These are phyloP conservation scores for Morus bassanus DNA, from an alignment of 2,797 vertebrate species.

Conservation along the genomic window DNA sequence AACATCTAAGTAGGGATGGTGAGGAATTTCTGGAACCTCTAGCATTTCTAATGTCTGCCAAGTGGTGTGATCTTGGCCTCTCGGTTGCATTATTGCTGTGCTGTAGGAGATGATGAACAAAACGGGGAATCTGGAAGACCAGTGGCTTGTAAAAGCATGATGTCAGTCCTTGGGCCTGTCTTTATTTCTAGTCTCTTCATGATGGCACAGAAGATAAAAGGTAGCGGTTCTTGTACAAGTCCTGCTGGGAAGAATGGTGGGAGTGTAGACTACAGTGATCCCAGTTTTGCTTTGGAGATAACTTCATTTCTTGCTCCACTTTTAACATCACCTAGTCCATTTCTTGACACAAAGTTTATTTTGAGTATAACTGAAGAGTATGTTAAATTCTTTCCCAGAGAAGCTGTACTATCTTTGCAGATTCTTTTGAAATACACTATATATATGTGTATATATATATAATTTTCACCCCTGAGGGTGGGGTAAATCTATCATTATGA, in stretches of 20 bases:
- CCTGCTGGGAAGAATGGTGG: not conserved
- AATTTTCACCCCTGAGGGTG: not conserved
- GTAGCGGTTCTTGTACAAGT: not conserved
- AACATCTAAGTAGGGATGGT: not conserved
- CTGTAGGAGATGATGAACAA: not conserved
- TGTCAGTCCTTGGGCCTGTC: not conserved
- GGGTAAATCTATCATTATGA: not conserved
- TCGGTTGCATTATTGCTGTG: not conserved
- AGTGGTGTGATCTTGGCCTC: not conserved
- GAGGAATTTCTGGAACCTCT: not conserved
- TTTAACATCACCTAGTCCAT: not conserved
- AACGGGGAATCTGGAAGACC: not conserved
- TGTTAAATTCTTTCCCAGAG: not conserved
- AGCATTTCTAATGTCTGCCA: not conserved
- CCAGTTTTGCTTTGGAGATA: not conserved
- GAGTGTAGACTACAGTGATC: not conserved
- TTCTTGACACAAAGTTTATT: not conserved
- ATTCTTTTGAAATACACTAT: not conserved
- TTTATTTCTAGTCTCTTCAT: not conserved
- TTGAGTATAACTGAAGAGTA: not conserved
- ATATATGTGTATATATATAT: no score
- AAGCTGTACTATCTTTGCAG: not conserved
- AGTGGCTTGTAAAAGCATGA: not conserved
- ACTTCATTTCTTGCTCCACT: not conserved
- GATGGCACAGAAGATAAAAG: not conserved